Percentiles rank a stretch among this genome's conserved stretches.
These are phyloP conservation scores for Sesia apiformis DNA, from an alignment of 2,888 invertebrate genomes.

Conservation along the genomic window DNA sequence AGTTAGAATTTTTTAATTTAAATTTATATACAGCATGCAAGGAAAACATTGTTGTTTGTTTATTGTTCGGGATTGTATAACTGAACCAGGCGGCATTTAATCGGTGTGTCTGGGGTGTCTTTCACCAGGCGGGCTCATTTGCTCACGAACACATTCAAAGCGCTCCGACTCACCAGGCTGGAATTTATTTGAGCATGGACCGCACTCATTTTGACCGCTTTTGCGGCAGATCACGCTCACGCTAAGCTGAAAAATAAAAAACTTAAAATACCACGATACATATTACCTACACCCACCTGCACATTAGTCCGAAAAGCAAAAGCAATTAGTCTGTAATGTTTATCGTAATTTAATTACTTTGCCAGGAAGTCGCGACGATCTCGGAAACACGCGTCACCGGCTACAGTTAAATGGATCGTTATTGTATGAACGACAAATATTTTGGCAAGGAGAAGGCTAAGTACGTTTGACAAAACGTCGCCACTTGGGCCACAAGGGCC, in stretches of 20 bases:
- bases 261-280: too few relatives aligned
- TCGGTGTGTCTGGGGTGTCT: background rate
- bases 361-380: background rate
- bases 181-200: slow-evolving; percentile 18
- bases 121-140: slow-evolving; percentile 14
- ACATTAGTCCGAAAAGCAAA: too few relatives aligned
- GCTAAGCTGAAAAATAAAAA: too few relatives aligned
- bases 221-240: slow-evolving; percentile 3
- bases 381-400: background rate
- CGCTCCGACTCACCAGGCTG: slow-evolving; percentile 19
- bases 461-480: slow-evolving; percentile 46
- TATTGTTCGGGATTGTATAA: background rate
- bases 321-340: too few relatives aligned
- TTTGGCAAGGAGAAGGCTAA: slow-evolving; percentile 29
- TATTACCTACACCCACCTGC: too few relatives aligned
- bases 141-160: slow-evolving; percentile 17
- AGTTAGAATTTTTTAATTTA: background rate
- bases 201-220: slow-evolving; percentile 17
- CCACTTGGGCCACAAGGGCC: slow-evolving; percentile 35
- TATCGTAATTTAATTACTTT: background rate
- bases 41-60: background rate
- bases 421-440: slow-evolving; percentile 25
- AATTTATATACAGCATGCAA: background rate
- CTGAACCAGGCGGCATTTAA: background rate
- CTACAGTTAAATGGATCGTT: slow-evolving; percentile 7